Base-by-base conservation (phyloP, 2,113 vertebrate genomes). In the Fulmarus glacialis region DNA sequence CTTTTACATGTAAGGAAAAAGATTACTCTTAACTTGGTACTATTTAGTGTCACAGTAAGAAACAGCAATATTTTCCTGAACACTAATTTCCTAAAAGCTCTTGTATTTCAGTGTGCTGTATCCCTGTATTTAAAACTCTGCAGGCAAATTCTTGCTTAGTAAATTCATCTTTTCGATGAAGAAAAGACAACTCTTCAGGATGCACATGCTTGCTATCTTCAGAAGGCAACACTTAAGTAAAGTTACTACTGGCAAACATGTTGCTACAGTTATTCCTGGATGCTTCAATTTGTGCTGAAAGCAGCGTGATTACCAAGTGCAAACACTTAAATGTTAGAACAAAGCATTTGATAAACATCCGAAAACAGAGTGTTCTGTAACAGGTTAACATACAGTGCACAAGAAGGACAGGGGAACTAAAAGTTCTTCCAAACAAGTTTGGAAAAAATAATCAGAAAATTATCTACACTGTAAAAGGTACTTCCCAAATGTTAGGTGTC, bases 161-260 rank as follows among this genome's bases (percentile, higher is more conserved):
- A 36, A 66, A 29, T 21, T 11, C 9, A 6, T 16, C 30, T 66
- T 64, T 34, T 5, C 4, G 9, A 21, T 8, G 34, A 52, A 75
- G 14, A 36, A 50, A 21, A 70, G 42, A 21, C 48, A 38, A 12
- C 59, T 29, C 30, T 16, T 78, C 16, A 24, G 47, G 30, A 38
- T 4, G 8, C 11, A 15, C 4, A 2, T 3, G 15, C 29, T 11
- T 12, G 22, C n/a, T 55, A 1, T 5, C 29, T 47, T 43, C 5
- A 18, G 52, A 38, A 55, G 62, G 59, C 53, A 56, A 29, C 21
- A 15, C 29, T 27, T 12, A 1, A 12, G 34, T 21, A 7, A 23
- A 30, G 59, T 32, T 43, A 55, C 63, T 30, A 1, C 42, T 14
- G 55, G 32, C n/a, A 43, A 36, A 22, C 24, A 9, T 3, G 2